Conservation (phyloP, 2,797 vertebrate species). For the Halcyon smyrnensis region DNA sequence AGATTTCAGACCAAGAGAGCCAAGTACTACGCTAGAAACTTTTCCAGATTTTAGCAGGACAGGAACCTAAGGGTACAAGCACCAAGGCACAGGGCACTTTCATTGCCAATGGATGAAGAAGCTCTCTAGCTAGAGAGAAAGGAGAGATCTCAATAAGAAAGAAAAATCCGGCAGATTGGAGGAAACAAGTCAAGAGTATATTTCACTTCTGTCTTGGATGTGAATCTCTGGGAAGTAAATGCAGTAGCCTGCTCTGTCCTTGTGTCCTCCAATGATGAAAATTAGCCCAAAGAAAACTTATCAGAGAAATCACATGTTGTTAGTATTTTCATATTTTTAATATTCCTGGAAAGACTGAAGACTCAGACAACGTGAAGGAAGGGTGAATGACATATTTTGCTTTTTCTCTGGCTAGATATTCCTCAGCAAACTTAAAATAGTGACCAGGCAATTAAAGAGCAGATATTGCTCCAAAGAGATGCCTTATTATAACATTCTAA, state of each 20-base stretch:
- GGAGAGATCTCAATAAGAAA: not conserved
- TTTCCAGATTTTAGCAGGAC: not conserved
- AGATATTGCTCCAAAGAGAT: not conserved
- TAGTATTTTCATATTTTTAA: slow-evolving; percentile 70
- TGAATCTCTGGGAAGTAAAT: slow-evolving; percentile 41
- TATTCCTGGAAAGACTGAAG: slow-evolving; percentile 65
- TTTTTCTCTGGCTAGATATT: not conserved
- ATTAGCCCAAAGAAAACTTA: slow-evolving; percentile 75
- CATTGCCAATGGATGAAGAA: not conserved
- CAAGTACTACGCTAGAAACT: not conserved
- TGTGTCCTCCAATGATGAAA: slow-evolving; percentile 66
- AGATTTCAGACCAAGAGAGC: not conserved
- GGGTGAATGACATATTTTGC: slow-evolving; percentile 6
- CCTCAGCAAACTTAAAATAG: not conserved
- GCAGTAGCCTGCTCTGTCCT: slow-evolving; percentile 18
- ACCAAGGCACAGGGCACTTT: not conserved
- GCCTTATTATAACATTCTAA: not conserved
- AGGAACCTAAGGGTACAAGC: not conserved
- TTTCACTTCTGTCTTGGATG: not conserved
- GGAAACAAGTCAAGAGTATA: not conserved
- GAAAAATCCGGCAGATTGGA: not conserved
- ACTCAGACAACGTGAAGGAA: not conserved
- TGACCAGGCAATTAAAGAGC: not conserved
- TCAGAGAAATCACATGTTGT: slow-evolving; percentile 72
- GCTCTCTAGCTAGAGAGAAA: not conserved